Evolutionary conservation across 2,113 vertebrate genomes (phyloP).

Genomic region (Salvelinus alpinus): DNA sequence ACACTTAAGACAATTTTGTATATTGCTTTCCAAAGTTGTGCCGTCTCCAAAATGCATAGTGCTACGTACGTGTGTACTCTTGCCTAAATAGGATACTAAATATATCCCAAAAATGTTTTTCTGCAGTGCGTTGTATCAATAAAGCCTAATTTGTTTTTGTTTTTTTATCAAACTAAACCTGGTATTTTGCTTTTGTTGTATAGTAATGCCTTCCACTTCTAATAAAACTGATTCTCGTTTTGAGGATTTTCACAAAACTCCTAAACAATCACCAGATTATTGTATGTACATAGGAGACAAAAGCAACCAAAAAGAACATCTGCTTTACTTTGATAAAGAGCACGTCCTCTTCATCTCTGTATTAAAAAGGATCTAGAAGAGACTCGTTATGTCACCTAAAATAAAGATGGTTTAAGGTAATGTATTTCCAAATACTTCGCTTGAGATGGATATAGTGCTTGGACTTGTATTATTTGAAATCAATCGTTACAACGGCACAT

Average conservation of each 20-base stretch:
- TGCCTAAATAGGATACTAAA: constrained; percentile 97
- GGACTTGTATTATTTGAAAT: constrained; percentile 63
- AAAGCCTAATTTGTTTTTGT: constrained; percentile 86
- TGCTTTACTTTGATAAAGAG: constrained; percentile 33
- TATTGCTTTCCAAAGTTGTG: constrained; percentile 81
- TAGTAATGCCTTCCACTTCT: constrained; percentile 54
- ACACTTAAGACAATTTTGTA: constrained; percentile 73
- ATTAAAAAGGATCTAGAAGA: constrained; percentile 65
- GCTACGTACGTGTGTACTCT: constrained; percentile 83
- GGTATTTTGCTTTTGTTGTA: constrained; percentile 89
- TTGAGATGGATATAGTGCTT: constrained; percentile 65
- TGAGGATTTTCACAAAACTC: constrained; percentile 71
- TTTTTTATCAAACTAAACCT: constrained; percentile 90
- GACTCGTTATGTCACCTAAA: constrained; percentile 61
- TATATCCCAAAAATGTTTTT: constrained; percentile 85
- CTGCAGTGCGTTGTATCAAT: constrained; percentile 90
- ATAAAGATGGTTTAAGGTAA: constrained; percentile 68
- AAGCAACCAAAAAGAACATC: constrained; percentile 31
- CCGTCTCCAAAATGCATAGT: constrained; percentile 84
- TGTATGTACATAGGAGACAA: constrained; percentile 57
- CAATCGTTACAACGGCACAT: constrained; percentile 66
- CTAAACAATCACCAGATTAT: constrained; percentile 33
- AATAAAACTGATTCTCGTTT: constrained; percentile 63
- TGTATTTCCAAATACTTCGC: constrained; percentile 72
- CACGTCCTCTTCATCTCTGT: constrained; percentile 59